Conservation (phyloP, 2,113 vertebrate species). For the Vidua macroura region DNA sequence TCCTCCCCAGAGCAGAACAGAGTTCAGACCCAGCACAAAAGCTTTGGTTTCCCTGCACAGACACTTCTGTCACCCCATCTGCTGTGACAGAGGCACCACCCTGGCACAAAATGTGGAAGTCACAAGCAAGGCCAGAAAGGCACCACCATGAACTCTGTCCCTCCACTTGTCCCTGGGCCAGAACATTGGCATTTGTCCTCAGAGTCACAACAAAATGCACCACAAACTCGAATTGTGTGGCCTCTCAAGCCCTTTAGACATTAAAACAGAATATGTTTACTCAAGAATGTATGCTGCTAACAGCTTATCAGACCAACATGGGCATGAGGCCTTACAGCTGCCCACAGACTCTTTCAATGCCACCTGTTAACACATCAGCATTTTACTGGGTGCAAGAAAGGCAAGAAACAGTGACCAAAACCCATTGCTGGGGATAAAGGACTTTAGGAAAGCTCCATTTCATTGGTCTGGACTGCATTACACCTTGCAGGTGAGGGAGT, state of each 20-base stretch:
- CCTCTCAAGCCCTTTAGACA: background rate
- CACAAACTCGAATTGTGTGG: background rate
- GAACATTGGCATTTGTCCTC: rapidly evolving
- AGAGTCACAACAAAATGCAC: background rate
- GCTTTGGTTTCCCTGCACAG: background rate
- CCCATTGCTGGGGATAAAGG: rapidly evolving
- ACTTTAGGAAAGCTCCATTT: no score
- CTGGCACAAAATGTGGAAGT: background rate
- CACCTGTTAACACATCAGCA: rapidly evolving
- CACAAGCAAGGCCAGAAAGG: background rate
- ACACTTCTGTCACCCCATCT: background rate
- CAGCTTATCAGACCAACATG: background rate
- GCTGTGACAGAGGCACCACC: background rate
- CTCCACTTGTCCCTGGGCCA: background rate
- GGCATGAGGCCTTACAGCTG: background rate
- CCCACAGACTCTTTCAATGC: background rate
- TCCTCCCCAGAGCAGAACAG: background rate
- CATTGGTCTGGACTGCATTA: background rate
- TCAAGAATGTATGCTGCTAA: rapidly evolving
- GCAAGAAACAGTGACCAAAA: background rate
- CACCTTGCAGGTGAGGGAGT: no score
- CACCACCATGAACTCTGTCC: background rate
- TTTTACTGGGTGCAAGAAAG: background rate
- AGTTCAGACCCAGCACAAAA: background rate
- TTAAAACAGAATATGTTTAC: background rate